These are phyloP conservation scores for Herpetotheres cachinnans DNA, from an alignment of 2,113 vertebrate species.

Conservation along the genomic window DNA sequence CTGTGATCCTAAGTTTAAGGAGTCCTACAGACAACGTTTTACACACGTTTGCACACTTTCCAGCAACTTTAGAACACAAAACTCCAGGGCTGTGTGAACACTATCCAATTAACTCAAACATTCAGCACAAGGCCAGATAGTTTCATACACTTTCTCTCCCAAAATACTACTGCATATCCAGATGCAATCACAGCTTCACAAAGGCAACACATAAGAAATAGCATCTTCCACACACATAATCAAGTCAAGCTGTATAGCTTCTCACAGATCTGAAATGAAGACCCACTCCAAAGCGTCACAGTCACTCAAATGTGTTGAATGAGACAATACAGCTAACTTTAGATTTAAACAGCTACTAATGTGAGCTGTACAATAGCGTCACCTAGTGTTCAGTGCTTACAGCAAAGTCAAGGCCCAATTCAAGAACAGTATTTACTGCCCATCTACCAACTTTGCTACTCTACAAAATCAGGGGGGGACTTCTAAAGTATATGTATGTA, in stretches of 20 bases:
- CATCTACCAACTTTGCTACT: not conserved
- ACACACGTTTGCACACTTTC: not conserved
- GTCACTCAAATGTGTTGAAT: accelerated
- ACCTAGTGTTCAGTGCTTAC: constrained; percentile 5
- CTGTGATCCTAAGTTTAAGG: not conserved
- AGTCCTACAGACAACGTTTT: not conserved
- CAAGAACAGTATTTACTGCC: not conserved
- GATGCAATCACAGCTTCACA: not conserved
- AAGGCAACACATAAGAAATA: not conserved
- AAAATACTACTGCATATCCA: not conserved
- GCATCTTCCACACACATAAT: not conserved
- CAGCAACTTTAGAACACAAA: not conserved
- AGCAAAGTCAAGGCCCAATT: not conserved
- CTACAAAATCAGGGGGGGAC: not conserved
- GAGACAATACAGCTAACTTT: not conserved
- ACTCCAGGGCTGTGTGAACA: not conserved
- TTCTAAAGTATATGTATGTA: accelerated
- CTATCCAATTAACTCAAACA: not conserved
- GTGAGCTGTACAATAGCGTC: constrained; percentile 46
- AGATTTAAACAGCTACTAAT: not conserved
- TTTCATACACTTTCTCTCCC: not conserved
- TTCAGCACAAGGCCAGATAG: not conserved
- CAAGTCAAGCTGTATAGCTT: not conserved
- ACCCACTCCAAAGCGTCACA: not conserved
- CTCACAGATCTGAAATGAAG: not conserved